Evolutionary conservation across 2,113 vertebrate genomes (phyloP), one percentile per base, ranked within the genome.

Genomic region (Dissostichus mawsoni): DNA sequence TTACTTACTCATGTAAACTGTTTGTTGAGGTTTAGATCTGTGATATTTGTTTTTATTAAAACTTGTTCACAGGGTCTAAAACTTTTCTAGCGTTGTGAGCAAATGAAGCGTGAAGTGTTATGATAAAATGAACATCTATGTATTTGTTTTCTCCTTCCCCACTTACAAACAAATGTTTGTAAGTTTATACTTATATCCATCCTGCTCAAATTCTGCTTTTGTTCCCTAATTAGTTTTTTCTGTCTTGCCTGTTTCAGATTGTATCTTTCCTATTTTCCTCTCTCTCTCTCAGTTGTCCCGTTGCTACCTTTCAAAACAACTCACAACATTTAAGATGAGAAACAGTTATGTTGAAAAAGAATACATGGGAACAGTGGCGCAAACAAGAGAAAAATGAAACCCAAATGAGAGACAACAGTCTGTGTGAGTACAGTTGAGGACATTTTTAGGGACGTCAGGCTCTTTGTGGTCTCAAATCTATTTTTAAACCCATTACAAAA

Each of bases 401-500:
- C 18, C 0, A 61, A 75, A 73, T 73, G 72, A 87, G 18, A 81
- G 81, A 88, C 53, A 25, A 36, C 53, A 18, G 83, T 29, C 57
- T 44, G 62, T 74, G 68, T 56, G 68, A 81, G 52, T 80, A 69
- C 23, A 84, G n/a, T 77, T 12, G 64, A 74, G 64, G 66, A 69
- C 72, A 17, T 76, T 81, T 89, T 83, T 64, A 77, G 75, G 47
- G 47, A 78, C 59, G 52, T 12, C 59, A 59, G 80, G 10, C 73
- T 78, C 76, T 80, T 51, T 84, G 80, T 76, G 78, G 84, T 89
- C 82, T 53, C 13, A 0, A 11, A 9, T 74, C 89, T 90, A 88
- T 87, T 89, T 90, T 86, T 86, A 84, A 82, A 83, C 45, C 78
- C 36, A 41, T 41, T 41, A 89, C 84, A 90, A 91, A 93, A 90